Evolutionary conservation across 2,888 invertebrate genomes (phyloP).

Genomic region (Microchrysa polita): DNA sequence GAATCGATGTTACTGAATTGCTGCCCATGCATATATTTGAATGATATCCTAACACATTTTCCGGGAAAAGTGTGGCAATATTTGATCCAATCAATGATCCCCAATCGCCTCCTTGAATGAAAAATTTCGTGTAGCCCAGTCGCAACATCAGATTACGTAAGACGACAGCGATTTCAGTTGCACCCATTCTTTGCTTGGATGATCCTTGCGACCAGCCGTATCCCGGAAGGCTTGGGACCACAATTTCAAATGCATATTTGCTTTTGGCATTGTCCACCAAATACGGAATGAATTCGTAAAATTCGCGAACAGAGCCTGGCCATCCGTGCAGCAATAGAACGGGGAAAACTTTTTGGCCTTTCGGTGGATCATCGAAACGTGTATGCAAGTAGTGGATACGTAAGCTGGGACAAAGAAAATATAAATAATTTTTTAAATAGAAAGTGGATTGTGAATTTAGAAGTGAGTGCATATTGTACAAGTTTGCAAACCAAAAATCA

Average conservation of each 20-base stretch:
- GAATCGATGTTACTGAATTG: slow-evolving; percentile 58
- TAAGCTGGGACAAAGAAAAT: slow-evolving; percentile 54
- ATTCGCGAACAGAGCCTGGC: slow-evolving; percentile 86
- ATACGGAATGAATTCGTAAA: slow-evolving; percentile 77
- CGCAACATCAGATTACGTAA: slow-evolving; percentile 75
- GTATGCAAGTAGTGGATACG: slow-evolving; percentile 81
- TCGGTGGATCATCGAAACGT: slow-evolving; percentile 62
- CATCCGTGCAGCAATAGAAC: slow-evolving; percentile 83
- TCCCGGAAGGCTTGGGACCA: slow-evolving; percentile 75
- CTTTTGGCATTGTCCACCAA: slow-evolving; percentile 67
- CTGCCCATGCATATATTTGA: slow-evolving; percentile 70
- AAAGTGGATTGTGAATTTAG: no score
- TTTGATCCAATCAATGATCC: slow-evolving; percentile 72
- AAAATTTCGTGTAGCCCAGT: slow-evolving; percentile 72
- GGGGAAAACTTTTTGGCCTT: slow-evolving; percentile 69
- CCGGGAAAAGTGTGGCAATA: slow-evolving; percentile 74
- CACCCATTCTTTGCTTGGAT: slow-evolving; percentile 69
- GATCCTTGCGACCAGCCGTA: slow-evolving; percentile 74
- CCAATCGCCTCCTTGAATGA: slow-evolving; percentile 85
- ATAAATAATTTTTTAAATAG: no score
- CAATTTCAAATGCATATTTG: slow-evolving; percentile 74
- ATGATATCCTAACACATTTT: slow-evolving; percentile 69
- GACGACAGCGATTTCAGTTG: slow-evolving; percentile 68
- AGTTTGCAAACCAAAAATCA: no score
- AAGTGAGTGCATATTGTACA: no score